Evolutionary conservation across 2,888 invertebrate species (phyloP).

Genomic region (Agrypnus murinus): DNA sequence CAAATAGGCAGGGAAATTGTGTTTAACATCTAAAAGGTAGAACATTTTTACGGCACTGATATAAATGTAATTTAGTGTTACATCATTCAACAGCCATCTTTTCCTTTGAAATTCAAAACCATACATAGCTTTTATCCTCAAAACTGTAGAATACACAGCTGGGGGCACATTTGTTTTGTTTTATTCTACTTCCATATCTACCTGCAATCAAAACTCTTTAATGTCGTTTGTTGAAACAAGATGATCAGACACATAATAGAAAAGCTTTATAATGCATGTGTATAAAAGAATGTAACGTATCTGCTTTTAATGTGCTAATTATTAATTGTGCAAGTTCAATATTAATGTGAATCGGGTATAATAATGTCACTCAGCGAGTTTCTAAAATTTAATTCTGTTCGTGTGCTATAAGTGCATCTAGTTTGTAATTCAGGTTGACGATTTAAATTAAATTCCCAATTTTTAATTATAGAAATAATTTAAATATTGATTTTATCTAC

Average conservation of each 20-base stretch:
- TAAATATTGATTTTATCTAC: no score
- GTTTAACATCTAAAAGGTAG: not conserved
- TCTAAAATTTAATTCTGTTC: no score
- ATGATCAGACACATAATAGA: slow-evolving; percentile 11
- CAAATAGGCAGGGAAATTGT: not conserved
- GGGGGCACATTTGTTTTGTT: slow-evolving; percentile 22
- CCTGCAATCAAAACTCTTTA: slow-evolving; percentile 26
- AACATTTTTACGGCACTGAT: slow-evolving; percentile 1
- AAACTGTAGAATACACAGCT: slow-evolving; percentile 19
- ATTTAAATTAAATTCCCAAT: no score
- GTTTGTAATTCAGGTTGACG: no score
- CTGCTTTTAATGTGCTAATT: no score
- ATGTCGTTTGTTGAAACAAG: slow-evolving; percentile 15
- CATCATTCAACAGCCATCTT: slow-evolving; percentile 17
- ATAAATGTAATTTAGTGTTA: slow-evolving; percentile 16
- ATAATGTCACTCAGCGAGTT: no score
- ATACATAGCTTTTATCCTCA: slow-evolving; percentile 8
- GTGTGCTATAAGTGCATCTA: no score
- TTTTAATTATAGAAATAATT: no score
- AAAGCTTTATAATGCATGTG: slow-evolving; percentile 4
- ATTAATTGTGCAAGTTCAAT: no score
- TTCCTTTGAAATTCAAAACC: slow-evolving; percentile 24
- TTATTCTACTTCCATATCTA: slow-evolving; percentile 22
- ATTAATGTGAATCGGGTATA: no score
- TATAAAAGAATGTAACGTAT: no score